These are phyloP conservation scores for Drosophila demipolita DNA, from an alignment of 2,888 invertebrate genomes.

Conservation along the genomic window DNA sequence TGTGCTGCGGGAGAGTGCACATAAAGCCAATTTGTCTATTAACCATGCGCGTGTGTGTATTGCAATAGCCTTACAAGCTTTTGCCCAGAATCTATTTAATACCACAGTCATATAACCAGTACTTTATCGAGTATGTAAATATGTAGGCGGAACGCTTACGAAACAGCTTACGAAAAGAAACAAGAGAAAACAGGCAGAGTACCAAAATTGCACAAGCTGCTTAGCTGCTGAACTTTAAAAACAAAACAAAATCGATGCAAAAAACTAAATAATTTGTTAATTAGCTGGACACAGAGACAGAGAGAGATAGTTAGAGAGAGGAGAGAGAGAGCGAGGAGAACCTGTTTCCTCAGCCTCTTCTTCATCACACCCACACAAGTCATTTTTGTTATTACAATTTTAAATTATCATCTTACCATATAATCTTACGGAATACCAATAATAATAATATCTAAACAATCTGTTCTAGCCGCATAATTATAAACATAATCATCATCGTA, in stretches of 20 bases:
- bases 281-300: conserved; percentile 4
- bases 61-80: conserved; percentile 35
- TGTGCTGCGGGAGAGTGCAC: conserved; percentile 12
- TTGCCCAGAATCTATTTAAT: conserved; percentile 15
- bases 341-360: conserved; percentile 11
- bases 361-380: conserved; percentile 53
- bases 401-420: conserved; percentile 61
- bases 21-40: conserved; percentile 40
- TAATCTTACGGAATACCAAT: conserved; percentile 47
- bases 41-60: conserved; percentile 31
- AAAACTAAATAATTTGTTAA: conserved; percentile 22
- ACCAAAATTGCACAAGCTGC: conserved; percentile 23
- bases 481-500: conserved; percentile 66
- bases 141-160: conserved; percentile 35
- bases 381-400: conserved; percentile 64
- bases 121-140: conserved; percentile 51
- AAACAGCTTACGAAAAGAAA: background rate
- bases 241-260: conserved; percentile 1
- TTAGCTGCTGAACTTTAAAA: conserved; percentile 13
- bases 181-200: background rate
- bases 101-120: conserved; percentile 43
- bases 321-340: conserved; percentile 12
- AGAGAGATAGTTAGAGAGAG: background rate
- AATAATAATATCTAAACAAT: conserved; percentile 48
- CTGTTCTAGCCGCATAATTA: conserved; percentile 68